A percentile compares a stretch with the other conserved stretches of the same genome.
Conservation (phyloP, 2,797 vertebrate species). For the Eulemur rubriventer region DNA sequence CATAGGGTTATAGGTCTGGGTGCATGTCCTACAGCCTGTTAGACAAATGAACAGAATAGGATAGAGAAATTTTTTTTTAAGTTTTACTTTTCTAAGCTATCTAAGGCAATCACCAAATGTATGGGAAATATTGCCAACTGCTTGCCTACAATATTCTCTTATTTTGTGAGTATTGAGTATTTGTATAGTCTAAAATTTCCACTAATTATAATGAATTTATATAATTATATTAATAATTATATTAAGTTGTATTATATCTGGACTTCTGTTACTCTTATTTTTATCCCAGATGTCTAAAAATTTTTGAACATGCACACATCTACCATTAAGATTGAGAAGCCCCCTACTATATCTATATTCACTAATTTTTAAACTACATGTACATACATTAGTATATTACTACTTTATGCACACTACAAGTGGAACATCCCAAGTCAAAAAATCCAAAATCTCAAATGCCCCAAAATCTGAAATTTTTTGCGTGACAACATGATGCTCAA, state of each 20-base stretch:
- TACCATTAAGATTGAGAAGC: neutral
- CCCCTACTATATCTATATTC: neutral
- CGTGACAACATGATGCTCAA: no score
- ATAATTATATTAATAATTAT: neutral
- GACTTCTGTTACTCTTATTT: neutral
- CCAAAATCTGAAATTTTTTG: no score
- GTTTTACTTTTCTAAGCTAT: neutral
- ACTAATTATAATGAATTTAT: neutral
- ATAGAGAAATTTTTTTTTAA: neutral
- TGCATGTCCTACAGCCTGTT: neutral
- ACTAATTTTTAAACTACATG: neutral
- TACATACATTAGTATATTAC: neutral
- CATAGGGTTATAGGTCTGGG: neutral
- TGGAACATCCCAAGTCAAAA: no score
- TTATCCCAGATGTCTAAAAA: neutral
- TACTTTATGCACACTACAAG: neutral
- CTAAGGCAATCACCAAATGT: neutral
- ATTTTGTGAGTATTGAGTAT: neutral
- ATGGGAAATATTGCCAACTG: neutral
- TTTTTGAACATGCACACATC: neutral
- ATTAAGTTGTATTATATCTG: neutral
- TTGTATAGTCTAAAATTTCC: neutral
- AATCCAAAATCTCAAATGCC: no score
- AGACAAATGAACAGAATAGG: neutral
- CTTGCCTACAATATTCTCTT: neutral